Evolutionary conservation across 2,888 invertebrate species (phyloP).

Genomic region (Dasysyrphus tricinctus): DNA sequence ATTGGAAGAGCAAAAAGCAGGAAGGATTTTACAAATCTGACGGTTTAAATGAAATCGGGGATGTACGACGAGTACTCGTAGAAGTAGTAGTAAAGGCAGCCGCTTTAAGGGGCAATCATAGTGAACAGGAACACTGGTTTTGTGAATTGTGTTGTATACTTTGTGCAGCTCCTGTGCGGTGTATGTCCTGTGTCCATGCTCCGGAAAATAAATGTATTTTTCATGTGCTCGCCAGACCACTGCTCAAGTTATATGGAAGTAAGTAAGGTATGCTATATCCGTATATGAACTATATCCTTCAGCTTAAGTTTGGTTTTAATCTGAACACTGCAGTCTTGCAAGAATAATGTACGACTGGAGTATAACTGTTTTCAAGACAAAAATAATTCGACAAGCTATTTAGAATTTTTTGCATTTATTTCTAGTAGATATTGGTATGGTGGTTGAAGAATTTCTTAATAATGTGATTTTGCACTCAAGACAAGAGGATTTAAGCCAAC

Average conservation of each 20-base stretch:
- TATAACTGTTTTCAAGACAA: constrained; percentile 6
- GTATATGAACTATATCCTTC: constrained; percentile 21
- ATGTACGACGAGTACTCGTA: not conserved
- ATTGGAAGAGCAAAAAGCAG: constrained; percentile 49
- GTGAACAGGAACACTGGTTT: constrained; percentile 39
- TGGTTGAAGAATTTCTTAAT: not conserved
- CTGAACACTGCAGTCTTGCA: constrained; percentile 25
- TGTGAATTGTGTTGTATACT: constrained; percentile 33
- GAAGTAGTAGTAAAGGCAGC: not conserved
- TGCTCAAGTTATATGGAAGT: not conserved
- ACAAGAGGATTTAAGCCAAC: not conserved
- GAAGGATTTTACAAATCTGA: constrained; percentile 36
- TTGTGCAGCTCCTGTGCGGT: constrained; percentile 8
- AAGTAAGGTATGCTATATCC: too few species aligned
- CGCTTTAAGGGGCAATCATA: constrained; percentile 8
- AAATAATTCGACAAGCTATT: constrained; percentile 13
- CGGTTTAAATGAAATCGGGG: constrained; percentile 45
- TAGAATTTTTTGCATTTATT: not conserved
- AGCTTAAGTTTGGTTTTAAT: constrained; percentile 45
- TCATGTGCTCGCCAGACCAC: constrained; percentile 32
- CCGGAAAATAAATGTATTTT: constrained; percentile 49
- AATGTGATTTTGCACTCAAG: constrained; percentile 7
- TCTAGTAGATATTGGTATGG: not conserved
- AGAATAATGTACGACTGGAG: not conserved
- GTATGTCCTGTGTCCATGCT: constrained; percentile 24